These are phyloP conservation scores for Parelbella ahira DNA, from an alignment of 2,888 invertebrate species.

Conservation along the genomic window DNA sequence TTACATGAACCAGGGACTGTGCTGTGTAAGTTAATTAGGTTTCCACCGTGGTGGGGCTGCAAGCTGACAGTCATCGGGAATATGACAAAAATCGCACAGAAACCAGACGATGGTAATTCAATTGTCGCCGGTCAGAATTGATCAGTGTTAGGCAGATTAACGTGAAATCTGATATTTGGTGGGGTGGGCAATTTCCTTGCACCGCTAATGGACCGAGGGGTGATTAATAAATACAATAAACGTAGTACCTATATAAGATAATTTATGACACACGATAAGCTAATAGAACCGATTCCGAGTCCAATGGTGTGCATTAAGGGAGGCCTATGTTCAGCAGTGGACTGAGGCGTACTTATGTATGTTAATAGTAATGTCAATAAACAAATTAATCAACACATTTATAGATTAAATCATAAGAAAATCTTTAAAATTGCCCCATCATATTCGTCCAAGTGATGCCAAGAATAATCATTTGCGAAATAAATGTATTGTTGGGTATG, in stretches of 20 bases:
- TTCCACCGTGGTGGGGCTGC: constrained; percentile 6
- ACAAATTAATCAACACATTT: too few species aligned
- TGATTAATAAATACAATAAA: constrained; percentile 46
- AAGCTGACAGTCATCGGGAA: constrained; percentile 45
- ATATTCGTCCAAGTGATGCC: too few species aligned
- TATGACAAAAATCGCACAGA: constrained; percentile 69
- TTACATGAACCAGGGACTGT: not conserved
- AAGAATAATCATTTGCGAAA: too few species aligned
- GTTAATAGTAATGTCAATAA: too few species aligned
- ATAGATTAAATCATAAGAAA: too few species aligned
- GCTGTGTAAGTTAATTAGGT: constrained; percentile 16
- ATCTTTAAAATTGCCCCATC: too few species aligned
- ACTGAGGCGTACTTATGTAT: too few species aligned
- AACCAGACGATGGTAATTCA: constrained; percentile 74
- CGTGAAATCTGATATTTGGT: constrained; percentile 76
- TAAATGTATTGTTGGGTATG: too few species aligned
- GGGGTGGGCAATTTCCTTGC: constrained; percentile 68
- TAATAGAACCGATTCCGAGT: too few species aligned
- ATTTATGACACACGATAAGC: constrained; percentile 11
- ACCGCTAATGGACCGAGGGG: constrained; percentile 66
- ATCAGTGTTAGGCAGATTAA: constrained; percentile 74
- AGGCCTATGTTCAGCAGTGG: too few species aligned
- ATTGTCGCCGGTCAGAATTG: constrained; percentile 70
- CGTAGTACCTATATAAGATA: constrained; percentile 11
- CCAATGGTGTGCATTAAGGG: too few species aligned